A percentile compares a stretch with the other conserved stretches of the same genome.
phyloP scores from a whole-genome alignment of 2,888 invertebrate genomes.

The Acleris emargana region DNA sequence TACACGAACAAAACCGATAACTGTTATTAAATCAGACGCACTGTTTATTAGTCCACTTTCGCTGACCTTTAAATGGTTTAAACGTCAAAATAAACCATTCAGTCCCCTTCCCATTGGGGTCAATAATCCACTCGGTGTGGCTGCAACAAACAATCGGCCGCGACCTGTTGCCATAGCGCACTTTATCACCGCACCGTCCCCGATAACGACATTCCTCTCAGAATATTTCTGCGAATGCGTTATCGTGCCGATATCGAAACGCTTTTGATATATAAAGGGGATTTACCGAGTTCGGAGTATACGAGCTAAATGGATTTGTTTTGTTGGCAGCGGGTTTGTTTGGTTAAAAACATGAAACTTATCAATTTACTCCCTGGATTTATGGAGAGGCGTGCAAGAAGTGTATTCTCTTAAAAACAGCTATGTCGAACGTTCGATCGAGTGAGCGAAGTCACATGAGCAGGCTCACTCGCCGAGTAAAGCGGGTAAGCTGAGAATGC shows the following conservation, averaged over 20 bases:
- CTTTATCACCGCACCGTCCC: slow-evolving; percentile 31
- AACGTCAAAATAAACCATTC: slow-evolving; percentile 32
- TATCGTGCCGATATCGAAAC: slow-evolving; percentile 29
- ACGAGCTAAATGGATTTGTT: not conserved
- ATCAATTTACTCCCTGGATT: no score
- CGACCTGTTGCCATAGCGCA: slow-evolving; percentile 34
- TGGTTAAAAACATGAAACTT: no score
- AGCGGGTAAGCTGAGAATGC: no score
- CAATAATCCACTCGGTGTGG: slow-evolving; percentile 34
- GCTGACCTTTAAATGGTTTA: slow-evolving; percentile 21
- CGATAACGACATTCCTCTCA: slow-evolving; percentile 35
- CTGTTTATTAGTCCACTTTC: slow-evolving; percentile 6
- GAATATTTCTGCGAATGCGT: slow-evolving; percentile 34
- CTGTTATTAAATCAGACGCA: not conserved
- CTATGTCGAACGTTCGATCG: no score
- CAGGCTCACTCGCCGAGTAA: no score
- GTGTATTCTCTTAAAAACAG: no score
- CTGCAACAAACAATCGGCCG: slow-evolving; percentile 34
- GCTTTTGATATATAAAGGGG: slow-evolving; percentile 8
- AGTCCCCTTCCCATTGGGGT: slow-evolving; percentile 33
- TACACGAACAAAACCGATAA: not conserved
- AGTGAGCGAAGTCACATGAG: no score
- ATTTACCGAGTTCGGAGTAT: slow-evolving; percentile 6
- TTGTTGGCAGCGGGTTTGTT: not conserved
- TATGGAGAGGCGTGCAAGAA: no score